phyloP scores from a whole-genome alignment of 2,888 invertebrate species.

The Acheta domesticus region DNA sequence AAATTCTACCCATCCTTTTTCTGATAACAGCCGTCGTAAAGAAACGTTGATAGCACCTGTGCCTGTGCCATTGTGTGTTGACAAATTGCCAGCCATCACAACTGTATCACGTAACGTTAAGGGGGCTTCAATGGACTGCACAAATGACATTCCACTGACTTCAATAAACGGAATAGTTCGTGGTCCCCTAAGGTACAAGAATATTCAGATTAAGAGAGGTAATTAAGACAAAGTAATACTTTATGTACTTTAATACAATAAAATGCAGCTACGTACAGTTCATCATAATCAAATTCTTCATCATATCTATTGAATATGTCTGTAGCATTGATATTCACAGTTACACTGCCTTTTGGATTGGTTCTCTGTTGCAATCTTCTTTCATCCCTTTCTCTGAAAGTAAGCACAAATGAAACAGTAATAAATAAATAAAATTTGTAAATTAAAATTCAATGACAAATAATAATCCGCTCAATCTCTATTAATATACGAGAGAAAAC shows the following conservation, averaged over 20 bases:
- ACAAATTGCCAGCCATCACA: slow-evolving; percentile 75
- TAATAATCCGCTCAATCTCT: no score
- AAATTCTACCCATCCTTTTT: slow-evolving; percentile 84
- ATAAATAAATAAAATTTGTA: no score
- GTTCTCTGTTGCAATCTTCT: slow-evolving; percentile 82
- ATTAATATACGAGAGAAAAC: no score
- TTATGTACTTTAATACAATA: background rate
- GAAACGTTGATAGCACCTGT: slow-evolving; percentile 72
- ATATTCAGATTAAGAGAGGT: background rate
- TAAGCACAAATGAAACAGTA: slow-evolving; percentile 19
- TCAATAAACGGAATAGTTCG: slow-evolving; percentile 70
- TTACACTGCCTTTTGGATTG: slow-evolving; percentile 85
- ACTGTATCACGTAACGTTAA: slow-evolving; percentile 81
- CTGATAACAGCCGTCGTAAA: slow-evolving; percentile 72
- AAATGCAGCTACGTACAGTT: slow-evolving; percentile 40
- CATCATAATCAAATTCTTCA: slow-evolving; percentile 57
- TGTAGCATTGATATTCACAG: slow-evolving; percentile 86
- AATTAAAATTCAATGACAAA: no score
- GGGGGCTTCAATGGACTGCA: slow-evolving; percentile 91
- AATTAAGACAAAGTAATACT: background rate
- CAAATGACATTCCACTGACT: slow-evolving; percentile 88
- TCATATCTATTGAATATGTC: slow-evolving; percentile 86
- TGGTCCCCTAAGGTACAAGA: background rate
- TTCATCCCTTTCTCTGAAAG: slow-evolving; percentile 73
- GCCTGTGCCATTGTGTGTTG: slow-evolving; percentile 84